These are phyloP conservation scores for Boulengerochromis microlepis DNA, from an alignment of 2,113 vertebrate species.

Conservation along the genomic window DNA sequence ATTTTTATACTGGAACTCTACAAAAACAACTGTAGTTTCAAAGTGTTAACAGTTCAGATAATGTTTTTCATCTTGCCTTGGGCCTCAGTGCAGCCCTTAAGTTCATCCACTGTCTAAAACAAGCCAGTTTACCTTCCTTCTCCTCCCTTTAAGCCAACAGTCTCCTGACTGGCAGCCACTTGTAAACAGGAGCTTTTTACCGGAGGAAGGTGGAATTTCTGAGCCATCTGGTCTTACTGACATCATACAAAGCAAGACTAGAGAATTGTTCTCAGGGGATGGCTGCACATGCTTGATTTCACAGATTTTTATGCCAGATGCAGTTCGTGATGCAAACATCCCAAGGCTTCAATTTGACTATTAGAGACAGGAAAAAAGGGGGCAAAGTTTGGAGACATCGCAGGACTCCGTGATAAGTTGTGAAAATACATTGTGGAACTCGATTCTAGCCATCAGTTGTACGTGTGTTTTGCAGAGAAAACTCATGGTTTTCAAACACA, in stretches of 20 bases:
- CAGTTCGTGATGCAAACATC: background rate
- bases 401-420: background rate
- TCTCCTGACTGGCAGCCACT: background rate
- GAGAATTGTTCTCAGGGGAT: background rate
- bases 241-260: background rate
- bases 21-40: background rate
- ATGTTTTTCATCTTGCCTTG: background rate
- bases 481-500: background rate
- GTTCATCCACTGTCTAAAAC: background rate
- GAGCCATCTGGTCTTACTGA: background rate
- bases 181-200: background rate
- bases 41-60: background rate
- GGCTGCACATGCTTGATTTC: background rate
- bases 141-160: background rate
- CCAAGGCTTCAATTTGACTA: background rate
- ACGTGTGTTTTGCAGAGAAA: background rate
- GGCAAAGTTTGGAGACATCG: background rate
- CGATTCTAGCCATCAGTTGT: background rate
- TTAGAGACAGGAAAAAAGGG: background rate
- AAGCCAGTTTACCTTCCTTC: background rate
- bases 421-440: background rate
- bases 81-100: background rate
- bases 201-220: background rate
- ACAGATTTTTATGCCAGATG: background rate
- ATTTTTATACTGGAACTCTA: background rate